These are phyloP conservation scores for Nephrotoma appendiculata DNA, from an alignment of 2,888 invertebrate species.

Conservation along the genomic window DNA sequence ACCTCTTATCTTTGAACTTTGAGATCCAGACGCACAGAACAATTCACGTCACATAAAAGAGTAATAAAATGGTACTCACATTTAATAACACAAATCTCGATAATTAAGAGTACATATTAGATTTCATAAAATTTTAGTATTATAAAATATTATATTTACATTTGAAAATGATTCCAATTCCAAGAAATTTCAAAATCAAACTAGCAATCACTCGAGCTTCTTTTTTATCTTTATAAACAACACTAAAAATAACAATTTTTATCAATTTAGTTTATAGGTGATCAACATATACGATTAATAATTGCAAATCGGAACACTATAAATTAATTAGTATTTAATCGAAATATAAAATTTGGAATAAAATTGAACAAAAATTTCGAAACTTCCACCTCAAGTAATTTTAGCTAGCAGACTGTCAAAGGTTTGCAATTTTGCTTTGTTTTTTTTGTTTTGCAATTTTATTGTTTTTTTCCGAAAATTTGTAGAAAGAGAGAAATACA, in stretches of 20 bases:
- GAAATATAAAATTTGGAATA: background rate
- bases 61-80: background rate
- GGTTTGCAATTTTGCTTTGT: background rate
- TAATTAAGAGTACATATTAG: background rate
- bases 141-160: background rate
- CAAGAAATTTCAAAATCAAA: background rate
- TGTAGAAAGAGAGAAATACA: background rate
- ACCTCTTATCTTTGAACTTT: background rate
- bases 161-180: background rate
- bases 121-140: background rate
- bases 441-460: background rate
- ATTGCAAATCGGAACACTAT: background rate
- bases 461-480: background rate
- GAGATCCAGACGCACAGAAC: background rate
- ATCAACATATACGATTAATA: background rate
- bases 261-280: background rate
- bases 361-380: background rate
- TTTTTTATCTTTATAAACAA: too few species aligned
- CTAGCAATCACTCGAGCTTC: too few species aligned
- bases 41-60: background rate
- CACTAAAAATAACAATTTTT: background rate
- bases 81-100: background rate
- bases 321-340: background rate
- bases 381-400: background rate
- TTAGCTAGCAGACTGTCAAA: background rate